phyloP scores from a whole-genome alignment of 2,113 vertebrate genomes.

The Poeciliopsis occidentalis region DNA sequence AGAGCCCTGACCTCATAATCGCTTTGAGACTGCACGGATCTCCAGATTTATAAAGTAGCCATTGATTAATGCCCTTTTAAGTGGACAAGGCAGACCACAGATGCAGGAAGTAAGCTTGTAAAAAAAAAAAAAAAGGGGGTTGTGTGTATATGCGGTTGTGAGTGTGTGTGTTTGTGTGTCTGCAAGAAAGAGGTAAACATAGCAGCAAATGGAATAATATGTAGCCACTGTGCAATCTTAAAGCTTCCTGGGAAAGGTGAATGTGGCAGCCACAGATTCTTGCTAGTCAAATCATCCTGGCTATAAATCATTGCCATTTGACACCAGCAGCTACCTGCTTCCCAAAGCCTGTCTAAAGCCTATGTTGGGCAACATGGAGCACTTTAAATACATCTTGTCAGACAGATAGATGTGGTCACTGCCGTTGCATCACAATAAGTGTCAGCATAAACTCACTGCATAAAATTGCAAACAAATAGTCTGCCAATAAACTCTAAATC shows the following conservation, averaged over 20 bases:
- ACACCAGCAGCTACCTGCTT: constrained; percentile 73
- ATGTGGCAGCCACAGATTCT: constrained; percentile 77
- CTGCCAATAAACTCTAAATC: not conserved
- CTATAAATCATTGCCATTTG: constrained; percentile 83
- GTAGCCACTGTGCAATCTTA: constrained; percentile 67
- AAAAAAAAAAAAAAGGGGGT: constrained; percentile 47
- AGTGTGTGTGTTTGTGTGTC: constrained; percentile 22
- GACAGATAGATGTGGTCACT: constrained; percentile 45
- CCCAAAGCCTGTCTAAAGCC: constrained; percentile 69
- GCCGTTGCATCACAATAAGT: constrained; percentile 35
- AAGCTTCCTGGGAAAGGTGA: constrained; percentile 75
- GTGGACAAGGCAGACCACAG: constrained; percentile 90
- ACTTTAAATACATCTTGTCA: constrained; percentile 73
- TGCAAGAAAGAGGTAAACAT: constrained; percentile 21
- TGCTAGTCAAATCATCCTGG: constrained; percentile 79
- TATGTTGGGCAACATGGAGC: constrained; percentile 68
- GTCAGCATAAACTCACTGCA: constrained; percentile 5
- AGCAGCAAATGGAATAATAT: constrained; percentile 73
- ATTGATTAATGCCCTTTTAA: constrained; percentile 98
- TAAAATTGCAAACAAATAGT: not conserved
- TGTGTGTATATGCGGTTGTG: constrained; percentile 1
- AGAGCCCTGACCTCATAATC: constrained; percentile 87
- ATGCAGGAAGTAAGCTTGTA: constrained; percentile 81
- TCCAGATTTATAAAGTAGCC: constrained; percentile 95
- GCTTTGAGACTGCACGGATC: constrained; percentile 84